Percentiles rank a stretch among this genome's conserved stretches.
Conservation (phyloP, 2,888 invertebrate genomes). For the Neoitamus cyanurus region DNA sequence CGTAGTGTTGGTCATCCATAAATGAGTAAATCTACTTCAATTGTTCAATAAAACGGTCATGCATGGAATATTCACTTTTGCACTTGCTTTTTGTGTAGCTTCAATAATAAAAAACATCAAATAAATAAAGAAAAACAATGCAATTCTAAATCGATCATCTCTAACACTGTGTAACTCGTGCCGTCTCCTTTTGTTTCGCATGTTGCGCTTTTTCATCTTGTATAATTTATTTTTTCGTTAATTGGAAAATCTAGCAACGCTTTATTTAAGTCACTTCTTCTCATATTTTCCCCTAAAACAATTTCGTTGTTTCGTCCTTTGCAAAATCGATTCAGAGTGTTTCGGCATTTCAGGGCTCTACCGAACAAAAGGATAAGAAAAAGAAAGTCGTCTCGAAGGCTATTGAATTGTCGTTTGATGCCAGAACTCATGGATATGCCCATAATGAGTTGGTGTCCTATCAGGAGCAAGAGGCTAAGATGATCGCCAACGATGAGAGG, state of each 20-base stretch:
- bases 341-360: conserved; percentile 29
- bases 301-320: neutral
- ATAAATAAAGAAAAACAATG: neutral
- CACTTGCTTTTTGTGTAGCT: neutral
- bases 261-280: neutral
- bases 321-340: conserved; percentile 40
- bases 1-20: neutral
- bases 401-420: conserved; percentile 85
- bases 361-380: conserved; percentile 39
- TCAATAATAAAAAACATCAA: neutral
- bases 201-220: neutral
- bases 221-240: neutral
- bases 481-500: conserved; percentile 86
- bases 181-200: neutral
- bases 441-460: conserved; percentile 78
- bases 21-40: neutral
- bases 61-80: neutral
- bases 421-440: conserved; percentile 77
- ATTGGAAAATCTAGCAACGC: neutral
- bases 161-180: neutral
- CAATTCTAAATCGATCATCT: neutral
- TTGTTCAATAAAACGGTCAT: neutral
- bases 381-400: conserved; percentile 85
- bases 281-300: neutral
- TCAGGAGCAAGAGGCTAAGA: conserved; percentile 84